Evolutionary conservation across 2,113 vertebrate species (phyloP).

Genomic region (Scopus umbretta): DNA sequence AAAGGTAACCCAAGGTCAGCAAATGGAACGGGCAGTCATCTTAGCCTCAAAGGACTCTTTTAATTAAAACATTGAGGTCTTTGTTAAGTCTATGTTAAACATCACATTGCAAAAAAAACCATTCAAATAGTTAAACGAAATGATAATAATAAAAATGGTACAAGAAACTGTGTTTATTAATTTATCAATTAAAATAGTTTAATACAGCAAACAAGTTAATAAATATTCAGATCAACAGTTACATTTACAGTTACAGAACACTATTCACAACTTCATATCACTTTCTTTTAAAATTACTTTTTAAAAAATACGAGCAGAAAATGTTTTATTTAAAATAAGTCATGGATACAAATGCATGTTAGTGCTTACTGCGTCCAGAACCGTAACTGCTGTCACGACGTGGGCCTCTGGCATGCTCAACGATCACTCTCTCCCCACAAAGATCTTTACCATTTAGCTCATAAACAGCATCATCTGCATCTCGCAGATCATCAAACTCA

Average conservation of each 20-base stretch:
- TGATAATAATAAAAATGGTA: conserved; percentile 67
- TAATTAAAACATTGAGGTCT: conserved; percentile 98
- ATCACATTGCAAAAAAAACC: conserved; percentile 77
- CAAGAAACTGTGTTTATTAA: conserved; percentile 63
- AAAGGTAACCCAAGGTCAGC: conserved; percentile 97
- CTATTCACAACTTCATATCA: conserved; percentile 26
- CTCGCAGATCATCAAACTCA: conserved; percentile 94
- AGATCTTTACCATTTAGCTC: conserved; percentile 96
- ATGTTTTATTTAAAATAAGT: conserved; percentile 43
- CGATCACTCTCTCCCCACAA: conserved; percentile 89
- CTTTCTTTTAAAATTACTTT: conserved; percentile 28
- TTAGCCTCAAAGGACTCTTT: conserved; percentile 94
- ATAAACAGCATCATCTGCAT: conserved; percentile 95
- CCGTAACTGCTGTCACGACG: conserved; percentile 88
- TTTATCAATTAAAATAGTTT: conserved; percentile 50
- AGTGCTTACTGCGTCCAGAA: conserved; percentile 90
- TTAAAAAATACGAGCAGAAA: not conserved
- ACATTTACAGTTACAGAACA: conserved; percentile 63
- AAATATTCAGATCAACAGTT: conserved; percentile 51
- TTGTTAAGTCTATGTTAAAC: conserved; percentile 95
- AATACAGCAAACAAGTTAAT: conserved; percentile 65
- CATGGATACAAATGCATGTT: conserved; percentile 56
- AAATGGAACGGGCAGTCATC: conserved; percentile 94
- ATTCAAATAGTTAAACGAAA: conserved; percentile 69
- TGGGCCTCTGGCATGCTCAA: conserved; percentile 82